These are phyloP conservation scores for Pycnomerus fuliginosus DNA, from an alignment of 2,888 invertebrate species.

Conservation along the genomic window DNA sequence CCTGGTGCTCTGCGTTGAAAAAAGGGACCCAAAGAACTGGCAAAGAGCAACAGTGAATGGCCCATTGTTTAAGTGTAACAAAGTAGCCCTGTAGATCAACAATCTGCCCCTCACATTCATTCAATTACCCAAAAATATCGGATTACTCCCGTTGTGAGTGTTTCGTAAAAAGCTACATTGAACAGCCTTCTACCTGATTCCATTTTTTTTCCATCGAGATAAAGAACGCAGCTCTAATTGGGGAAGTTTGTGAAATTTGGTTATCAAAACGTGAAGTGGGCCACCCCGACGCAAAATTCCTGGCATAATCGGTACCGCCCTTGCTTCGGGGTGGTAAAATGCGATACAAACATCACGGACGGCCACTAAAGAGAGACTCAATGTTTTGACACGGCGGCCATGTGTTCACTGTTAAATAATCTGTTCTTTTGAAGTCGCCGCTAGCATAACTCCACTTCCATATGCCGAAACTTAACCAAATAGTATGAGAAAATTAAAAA, in stretches of 20 bases:
- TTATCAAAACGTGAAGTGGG: slow-evolving; percentile 23
- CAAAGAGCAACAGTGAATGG: background rate
- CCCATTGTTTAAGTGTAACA: slow-evolving; percentile 19
- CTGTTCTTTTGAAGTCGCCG: slow-evolving; percentile 21
- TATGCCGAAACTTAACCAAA: slow-evolving; percentile 21
- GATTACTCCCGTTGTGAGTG: slow-evolving; percentile 7
- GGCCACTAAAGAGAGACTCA: slow-evolving; percentile 26
- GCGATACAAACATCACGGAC: slow-evolving; percentile 22
- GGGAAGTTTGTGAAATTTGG: too few species aligned
- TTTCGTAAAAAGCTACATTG: slow-evolving; percentile 8
- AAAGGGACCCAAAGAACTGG: too few species aligned
- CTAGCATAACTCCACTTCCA: slow-evolving; percentile 17
- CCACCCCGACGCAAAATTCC: slow-evolving; percentile 29
- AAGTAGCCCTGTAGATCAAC: slow-evolving; percentile 20
- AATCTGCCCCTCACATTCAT: slow-evolving; percentile 18
- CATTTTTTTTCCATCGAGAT: slow-evolving; percentile 7
- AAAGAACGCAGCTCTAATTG: too few species aligned
- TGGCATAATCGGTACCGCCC: too few species aligned
- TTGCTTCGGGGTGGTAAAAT: slow-evolving; percentile 22
- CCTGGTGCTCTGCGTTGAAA: too few species aligned
- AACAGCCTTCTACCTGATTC: slow-evolving; percentile 10
- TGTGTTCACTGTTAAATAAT: slow-evolving; percentile 40
- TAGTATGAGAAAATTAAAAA: slow-evolving; percentile 11
- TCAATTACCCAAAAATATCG: slow-evolving; percentile 19
- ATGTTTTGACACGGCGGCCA: slow-evolving; percentile 46